A percentile compares a stretch with the other conserved stretches of the same genome.
These are phyloP conservation scores for Oscheius sp. DNA, from an alignment of 2,888 invertebrate species.

Conservation along the genomic window DNA sequence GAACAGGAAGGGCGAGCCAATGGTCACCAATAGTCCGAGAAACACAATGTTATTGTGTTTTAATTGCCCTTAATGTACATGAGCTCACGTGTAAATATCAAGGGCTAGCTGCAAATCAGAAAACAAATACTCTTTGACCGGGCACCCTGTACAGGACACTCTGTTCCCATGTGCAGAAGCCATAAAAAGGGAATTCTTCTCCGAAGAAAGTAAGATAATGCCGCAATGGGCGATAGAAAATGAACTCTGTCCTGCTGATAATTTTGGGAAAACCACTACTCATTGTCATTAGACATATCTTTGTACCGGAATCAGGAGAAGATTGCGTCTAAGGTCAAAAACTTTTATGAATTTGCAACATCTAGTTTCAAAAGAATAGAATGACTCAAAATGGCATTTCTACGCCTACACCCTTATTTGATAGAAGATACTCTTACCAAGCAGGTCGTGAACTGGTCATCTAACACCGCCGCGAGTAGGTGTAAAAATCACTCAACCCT, in stretches of 20 bases:
- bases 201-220: slow-evolving; percentile 1
- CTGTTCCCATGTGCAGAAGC: not conserved
- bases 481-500: too few relatives aligned
- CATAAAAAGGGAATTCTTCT: slow-evolving; percentile 1
- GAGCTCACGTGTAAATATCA: not conserved
- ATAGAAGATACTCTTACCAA: not conserved
- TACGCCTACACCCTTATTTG: not conserved
- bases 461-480: not conserved
- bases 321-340: too few relatives aligned
- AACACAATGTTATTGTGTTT: too few relatives aligned
- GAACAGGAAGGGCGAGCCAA: too few relatives aligned
- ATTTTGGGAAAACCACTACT: not conserved
- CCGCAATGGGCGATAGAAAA: not conserved
- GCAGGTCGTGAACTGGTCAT: not conserved
- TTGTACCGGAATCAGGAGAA: slow-evolving; percentile 1
- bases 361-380: not conserved
- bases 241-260: slow-evolving; percentile 11
- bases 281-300: not conserved
- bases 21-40: too few relatives aligned
- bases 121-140: slow-evolving; percentile 8
- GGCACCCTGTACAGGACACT: not conserved
- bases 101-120: not conserved
- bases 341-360: not conserved
- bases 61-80: too few relatives aligned
- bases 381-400: not conserved